These are phyloP conservation scores for Heliangelus exortis DNA, from an alignment of 2,797 vertebrate genomes.

Conservation along the genomic window DNA sequence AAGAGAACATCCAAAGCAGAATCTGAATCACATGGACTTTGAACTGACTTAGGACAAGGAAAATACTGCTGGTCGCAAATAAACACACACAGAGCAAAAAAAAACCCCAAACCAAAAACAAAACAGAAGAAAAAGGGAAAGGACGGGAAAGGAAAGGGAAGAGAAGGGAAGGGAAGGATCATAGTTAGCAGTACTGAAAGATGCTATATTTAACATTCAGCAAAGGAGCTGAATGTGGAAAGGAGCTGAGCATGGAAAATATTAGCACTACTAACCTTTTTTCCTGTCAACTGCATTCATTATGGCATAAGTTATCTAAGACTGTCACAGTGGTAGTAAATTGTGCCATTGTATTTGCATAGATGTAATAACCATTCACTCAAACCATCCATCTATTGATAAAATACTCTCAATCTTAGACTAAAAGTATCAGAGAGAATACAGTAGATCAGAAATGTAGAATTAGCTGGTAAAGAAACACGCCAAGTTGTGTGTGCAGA, in stretches of 20 bases:
- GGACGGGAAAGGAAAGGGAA: no score
- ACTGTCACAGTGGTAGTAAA: background rate
- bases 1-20: background rate
- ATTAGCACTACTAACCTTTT: background rate
- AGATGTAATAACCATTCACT: background rate
- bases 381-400: background rate
- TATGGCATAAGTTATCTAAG: background rate
- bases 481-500: background rate
- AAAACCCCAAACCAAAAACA: no score
- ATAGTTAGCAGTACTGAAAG: background rate
- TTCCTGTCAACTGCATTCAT: background rate
- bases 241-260: background rate
- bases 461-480: background rate
- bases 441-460: background rate
- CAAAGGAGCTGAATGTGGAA: background rate
- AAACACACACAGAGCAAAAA: no score
- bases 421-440: background rate
- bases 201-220: background rate
- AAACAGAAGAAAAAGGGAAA: no score
- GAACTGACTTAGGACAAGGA: background rate
- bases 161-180: background rate
- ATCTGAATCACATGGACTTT: background rate
- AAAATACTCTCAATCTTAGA: background rate
- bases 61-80: background rate
- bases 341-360: background rate